phyloP scores from a whole-genome alignment of 1,140 invertebrate genomes.

The Aphis gossypii region DNA sequence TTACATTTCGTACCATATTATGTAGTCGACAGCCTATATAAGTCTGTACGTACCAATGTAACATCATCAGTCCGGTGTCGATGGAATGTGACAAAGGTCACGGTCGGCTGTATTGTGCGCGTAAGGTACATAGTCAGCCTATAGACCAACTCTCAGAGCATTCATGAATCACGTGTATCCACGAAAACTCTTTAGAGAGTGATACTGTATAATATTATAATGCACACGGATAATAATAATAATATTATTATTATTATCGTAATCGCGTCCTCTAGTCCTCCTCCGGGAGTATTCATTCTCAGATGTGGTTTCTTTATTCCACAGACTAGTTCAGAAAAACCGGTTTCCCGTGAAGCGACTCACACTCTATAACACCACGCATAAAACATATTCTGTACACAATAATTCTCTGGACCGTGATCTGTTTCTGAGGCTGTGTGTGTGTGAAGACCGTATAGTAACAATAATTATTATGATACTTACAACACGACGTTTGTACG shows the following conservation, averaged over 20 bases:
- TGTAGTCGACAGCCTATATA: not conserved
- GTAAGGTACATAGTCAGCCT: not conserved
- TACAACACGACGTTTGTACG: too few relatives aligned
- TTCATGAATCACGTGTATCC: slow-evolving; percentile 30
- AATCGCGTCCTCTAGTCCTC: slow-evolving; percentile 3
- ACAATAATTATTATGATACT: too few relatives aligned
- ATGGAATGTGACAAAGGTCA: slow-evolving; percentile 55
- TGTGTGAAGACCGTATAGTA: too few relatives aligned
- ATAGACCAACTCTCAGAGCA: not conserved
- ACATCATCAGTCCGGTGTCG: not conserved
- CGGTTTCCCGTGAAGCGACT: slow-evolving; percentile 1
- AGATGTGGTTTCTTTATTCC: slow-evolving; percentile 54
- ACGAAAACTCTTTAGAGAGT: not conserved
- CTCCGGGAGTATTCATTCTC: not conserved
- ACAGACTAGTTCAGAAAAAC: slow-evolving; percentile 37
- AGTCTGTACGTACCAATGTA: not conserved
- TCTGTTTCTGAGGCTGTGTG: too few relatives aligned
- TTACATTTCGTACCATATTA: too few relatives aligned
- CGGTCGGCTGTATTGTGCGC: slow-evolving; percentile 20
- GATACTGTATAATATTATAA: not conserved
- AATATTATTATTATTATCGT: slow-evolving; percentile 39
- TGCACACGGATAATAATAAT: not conserved
- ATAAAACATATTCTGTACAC: not conserved
- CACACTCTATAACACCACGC: not conserved
- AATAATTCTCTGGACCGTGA: not conserved